Percentiles rank a stretch among this genome's conserved stretches.
Conservation (phyloP, 1,140 invertebrate genomes). For the Mya arenaria region DNA sequence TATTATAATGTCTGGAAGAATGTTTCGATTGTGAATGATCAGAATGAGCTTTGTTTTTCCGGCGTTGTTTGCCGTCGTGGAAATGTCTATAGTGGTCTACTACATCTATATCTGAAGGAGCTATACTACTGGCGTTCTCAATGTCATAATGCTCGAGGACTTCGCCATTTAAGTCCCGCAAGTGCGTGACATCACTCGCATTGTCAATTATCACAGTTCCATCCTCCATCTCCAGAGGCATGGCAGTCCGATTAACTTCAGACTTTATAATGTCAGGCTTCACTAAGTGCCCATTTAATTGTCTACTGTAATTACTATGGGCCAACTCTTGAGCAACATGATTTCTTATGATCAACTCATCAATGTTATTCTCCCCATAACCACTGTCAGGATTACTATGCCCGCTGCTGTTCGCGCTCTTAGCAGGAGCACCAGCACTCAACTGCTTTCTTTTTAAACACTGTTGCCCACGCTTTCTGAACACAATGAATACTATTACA, state of each 20-base stretch:
- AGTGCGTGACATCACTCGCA: conserved; percentile 85
- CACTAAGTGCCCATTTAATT: conserved; percentile 42
- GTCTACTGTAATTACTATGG: conserved; percentile 28
- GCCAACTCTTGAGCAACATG: conserved; percentile 84
- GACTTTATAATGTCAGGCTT: conserved; percentile 96
- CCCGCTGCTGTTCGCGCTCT: conserved; percentile 59
- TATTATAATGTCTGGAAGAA: conserved; percentile 41
- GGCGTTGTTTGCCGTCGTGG: conserved; percentile 85
- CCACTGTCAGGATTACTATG: conserved; percentile 73
- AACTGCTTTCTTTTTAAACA: conserved; percentile 44
- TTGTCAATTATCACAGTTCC: conserved; percentile 80
- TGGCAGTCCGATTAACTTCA: conserved; percentile 88
- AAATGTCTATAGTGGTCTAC: conserved; percentile 97
- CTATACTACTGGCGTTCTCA: conserved; percentile 98
- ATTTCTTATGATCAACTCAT: conserved; percentile 75
- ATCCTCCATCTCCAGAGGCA: conserved; percentile 75
- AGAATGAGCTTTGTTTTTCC: conserved; percentile 56
- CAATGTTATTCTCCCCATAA: conserved; percentile 76
- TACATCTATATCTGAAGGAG: conserved; percentile 98
- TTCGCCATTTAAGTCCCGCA: conserved; percentile 85
- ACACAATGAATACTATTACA: conserved; percentile 96
- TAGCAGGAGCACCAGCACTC: conserved; percentile 55
- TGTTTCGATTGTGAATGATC: conserved; percentile 58
- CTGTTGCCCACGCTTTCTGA: conserved; percentile 87
- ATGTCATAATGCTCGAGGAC: conserved; percentile 97